A percentile compares a stretch with the other conserved stretches of the same genome.
phyloP scores from a whole-genome alignment of 2,888 invertebrate species.

The Zootermopsis nevadensis region DNA sequence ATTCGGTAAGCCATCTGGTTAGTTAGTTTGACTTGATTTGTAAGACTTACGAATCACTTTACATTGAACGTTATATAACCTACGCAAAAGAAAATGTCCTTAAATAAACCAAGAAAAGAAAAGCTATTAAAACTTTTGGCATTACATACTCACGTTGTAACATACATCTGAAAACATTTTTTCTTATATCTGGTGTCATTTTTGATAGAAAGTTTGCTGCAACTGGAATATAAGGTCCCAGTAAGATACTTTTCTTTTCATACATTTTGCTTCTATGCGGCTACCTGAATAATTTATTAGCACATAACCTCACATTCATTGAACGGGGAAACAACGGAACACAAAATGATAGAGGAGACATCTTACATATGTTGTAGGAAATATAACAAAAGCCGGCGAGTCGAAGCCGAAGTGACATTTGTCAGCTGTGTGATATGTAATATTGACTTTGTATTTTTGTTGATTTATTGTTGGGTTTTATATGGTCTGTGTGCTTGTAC shows the following conservation, averaged over 20 bases:
- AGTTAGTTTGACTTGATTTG: too few relatives aligned
- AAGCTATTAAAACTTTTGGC: background rate
- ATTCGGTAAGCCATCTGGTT: too few relatives aligned
- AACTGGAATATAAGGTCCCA: background rate
- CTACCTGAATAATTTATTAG: too few relatives aligned
- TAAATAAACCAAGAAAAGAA: too few relatives aligned
- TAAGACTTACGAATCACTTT: too few relatives aligned
- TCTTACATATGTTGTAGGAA: background rate
- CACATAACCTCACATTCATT: too few relatives aligned
- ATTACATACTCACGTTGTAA: slow-evolving; percentile 28
- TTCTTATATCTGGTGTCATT: background rate
- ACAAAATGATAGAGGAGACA: background rate
- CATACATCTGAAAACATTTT: slow-evolving; percentile 25
- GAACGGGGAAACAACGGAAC: too few relatives aligned
- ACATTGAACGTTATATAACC: too few relatives aligned
- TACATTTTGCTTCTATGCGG: background rate
- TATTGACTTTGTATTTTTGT: background rate
- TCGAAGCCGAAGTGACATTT: background rate
- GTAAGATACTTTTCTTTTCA: background rate
- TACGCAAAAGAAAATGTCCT: too few relatives aligned
- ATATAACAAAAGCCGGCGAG: background rate
- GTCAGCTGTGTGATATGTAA: background rate
- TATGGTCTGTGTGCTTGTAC: background rate
- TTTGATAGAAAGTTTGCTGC: slow-evolving; percentile 13
- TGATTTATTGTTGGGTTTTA: background rate